Conservation (phyloP, 2,113 vertebrate species). For the Pterocles orientalis region DNA sequence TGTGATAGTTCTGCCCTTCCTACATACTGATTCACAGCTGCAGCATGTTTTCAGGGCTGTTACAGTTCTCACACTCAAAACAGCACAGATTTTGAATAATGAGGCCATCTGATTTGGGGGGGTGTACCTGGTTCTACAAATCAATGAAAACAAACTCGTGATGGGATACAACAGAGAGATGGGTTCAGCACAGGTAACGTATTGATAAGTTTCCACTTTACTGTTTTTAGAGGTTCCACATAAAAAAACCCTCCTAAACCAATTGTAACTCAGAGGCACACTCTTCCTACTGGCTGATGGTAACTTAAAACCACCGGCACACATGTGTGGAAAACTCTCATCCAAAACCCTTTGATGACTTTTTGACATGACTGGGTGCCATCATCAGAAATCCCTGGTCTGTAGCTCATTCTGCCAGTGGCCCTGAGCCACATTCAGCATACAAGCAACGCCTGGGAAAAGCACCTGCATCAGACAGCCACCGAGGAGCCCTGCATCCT, state of each 20-base stretch:
- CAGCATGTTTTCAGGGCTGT: not conserved
- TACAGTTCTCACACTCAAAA: not conserved
- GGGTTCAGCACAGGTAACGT: not conserved
- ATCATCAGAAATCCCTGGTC: not conserved
- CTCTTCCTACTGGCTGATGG: not conserved
- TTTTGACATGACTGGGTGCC: not conserved
- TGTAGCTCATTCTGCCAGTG: fast-evolving
- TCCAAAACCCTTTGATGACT: not conserved
- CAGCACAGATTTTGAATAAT: not conserved
- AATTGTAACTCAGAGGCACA: not conserved
- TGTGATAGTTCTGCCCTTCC: not conserved
- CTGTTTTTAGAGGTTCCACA: not conserved
- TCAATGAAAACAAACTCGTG: not conserved
- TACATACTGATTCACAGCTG: too few species aligned
- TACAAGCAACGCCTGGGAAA: not conserved
- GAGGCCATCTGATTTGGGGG: not conserved
- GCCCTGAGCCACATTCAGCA: not conserved
- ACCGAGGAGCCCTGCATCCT: fast-evolving
- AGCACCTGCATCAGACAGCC: fast-evolving
- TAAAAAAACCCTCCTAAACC: not conserved
- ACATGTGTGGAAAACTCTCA: not conserved
- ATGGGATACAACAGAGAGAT: not conserved
- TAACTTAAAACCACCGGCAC: not conserved
- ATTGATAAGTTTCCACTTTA: not conserved
- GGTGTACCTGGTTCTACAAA: not conserved